Evolutionary conservation across 2,888 invertebrate genomes (phyloP).

Genomic region (Tachina grossa): DNA sequence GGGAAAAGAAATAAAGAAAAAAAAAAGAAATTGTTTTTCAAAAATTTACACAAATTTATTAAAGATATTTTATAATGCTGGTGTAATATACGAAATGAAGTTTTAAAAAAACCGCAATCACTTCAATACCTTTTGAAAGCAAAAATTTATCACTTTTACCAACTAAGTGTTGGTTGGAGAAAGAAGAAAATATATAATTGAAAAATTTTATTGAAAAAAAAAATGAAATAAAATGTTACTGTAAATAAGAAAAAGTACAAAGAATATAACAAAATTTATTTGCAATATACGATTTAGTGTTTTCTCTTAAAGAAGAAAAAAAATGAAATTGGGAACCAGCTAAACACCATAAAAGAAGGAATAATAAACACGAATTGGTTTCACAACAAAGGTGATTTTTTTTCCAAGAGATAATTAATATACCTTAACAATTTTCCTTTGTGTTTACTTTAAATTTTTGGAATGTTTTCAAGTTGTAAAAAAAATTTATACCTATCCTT

Average conservation of each 20-base stretch:
- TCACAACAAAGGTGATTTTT: neutral
- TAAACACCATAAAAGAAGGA: neutral
- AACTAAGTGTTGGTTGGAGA: neutral
- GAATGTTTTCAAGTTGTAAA: neutral
- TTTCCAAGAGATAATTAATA: neutral
- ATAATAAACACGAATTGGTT: neutral
- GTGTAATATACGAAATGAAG: slow-evolving; percentile 4
- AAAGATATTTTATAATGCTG: neutral
- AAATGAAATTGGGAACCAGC: neutral
- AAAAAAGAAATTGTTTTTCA: slow-evolving; percentile 15
- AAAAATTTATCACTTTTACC: neutral
- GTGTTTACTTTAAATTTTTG: neutral
- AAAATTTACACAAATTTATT: neutral
- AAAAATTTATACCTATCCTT: too few species aligned
- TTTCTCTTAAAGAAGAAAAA: neutral
- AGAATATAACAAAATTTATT: neutral
- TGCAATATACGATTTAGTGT: slow-evolving; percentile 4
- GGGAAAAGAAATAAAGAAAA: neutral
- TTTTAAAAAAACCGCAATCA: slow-evolving; percentile 4
- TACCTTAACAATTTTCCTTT: neutral
- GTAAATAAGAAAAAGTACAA: neutral
- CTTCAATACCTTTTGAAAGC: neutral
- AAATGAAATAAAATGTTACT: neutral
- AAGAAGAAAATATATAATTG: slow-evolving; percentile 1
- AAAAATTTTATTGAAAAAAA: neutral